Evolutionary conservation across 2,888 invertebrate species (phyloP).

Genomic region (Lacanobia wlatinum): DNA sequence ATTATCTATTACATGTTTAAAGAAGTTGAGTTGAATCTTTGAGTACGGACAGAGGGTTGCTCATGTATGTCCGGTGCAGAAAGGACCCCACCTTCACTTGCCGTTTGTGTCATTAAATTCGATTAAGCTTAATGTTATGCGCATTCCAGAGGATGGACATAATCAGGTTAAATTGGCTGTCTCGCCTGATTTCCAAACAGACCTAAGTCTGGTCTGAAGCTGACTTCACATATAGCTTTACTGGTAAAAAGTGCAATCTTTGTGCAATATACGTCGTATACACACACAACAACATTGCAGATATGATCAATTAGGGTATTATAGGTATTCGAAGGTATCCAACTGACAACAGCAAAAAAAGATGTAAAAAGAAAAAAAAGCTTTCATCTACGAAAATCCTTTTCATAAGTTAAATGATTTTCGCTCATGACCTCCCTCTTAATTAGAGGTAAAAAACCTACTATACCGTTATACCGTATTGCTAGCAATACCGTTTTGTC

Average conservation of each 20-base stretch:
- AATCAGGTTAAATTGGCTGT: constrained; percentile 3
- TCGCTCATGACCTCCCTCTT: no score
- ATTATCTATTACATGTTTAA: constrained; percentile 30
- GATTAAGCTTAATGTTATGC: background rate
- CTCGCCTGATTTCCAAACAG: constrained; percentile 7
- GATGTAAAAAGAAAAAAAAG: background rate
- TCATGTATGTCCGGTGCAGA: background rate
- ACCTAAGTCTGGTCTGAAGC: background rate
- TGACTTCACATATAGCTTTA: background rate
- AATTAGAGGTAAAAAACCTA: no score
- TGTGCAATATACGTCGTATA: no score
- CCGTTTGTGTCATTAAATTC: background rate
- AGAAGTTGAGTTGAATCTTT: constrained; percentile 14
- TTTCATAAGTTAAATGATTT: no score
- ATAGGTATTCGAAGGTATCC: background rate
- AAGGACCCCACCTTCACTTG: background rate
- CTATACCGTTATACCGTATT: no score
- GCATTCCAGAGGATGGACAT: background rate
- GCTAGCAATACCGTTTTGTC: constrained; percentile 1
- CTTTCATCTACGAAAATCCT: background rate
- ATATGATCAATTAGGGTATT: background rate
- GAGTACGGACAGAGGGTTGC: background rate
- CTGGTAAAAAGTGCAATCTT: background rate
- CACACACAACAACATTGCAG: background rate
- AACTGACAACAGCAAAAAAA: background rate